Evolutionary conservation across 2,888 invertebrate species (phyloP).

Genomic region (Pediacus dermestoides): DNA sequence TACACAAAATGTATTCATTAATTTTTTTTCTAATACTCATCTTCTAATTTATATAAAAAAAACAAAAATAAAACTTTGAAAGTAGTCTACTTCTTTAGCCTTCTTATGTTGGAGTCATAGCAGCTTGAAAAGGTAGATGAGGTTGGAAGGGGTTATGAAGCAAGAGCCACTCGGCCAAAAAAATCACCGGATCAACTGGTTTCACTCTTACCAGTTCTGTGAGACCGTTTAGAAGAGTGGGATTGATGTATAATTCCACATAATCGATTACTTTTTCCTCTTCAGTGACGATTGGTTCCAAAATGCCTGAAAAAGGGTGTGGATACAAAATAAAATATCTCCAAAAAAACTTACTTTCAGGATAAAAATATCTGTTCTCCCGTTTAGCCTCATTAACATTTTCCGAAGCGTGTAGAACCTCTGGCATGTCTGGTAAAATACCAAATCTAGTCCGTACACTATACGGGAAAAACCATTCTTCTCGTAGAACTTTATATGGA

Average conservation of each 20-base stretch:
- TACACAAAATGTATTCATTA: too few species aligned
- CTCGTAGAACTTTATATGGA: constrained; percentile 63
- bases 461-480: constrained; percentile 67
- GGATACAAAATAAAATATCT: constrained; percentile 4
- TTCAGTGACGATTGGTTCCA: constrained; percentile 66
- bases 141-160: constrained; percentile 75
- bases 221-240: constrained; percentile 60
- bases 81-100: too few species aligned
- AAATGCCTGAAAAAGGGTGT: constrained; percentile 56
- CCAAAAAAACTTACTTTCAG: constrained; percentile 61
- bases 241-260: constrained; percentile 63
- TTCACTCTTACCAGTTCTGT: constrained; percentile 65
- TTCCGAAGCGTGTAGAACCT: constrained; percentile 78
- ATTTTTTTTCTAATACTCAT: constrained; percentile 1
- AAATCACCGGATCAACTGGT: constrained; percentile 72
- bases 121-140: constrained; percentile 44
- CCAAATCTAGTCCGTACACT: constrained; percentile 72
- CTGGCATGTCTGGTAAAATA: constrained; percentile 59
- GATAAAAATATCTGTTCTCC: constrained; percentile 88
- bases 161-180: constrained; percentile 74
- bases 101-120: constrained; percentile 39
- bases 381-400: constrained; percentile 61
- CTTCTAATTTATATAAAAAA: constrained; percentile 3
- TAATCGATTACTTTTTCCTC: constrained; percentile 65
- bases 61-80: too few species aligned